Evolutionary conservation across 2,888 invertebrate species (phyloP).

Genomic region (Conomelus anceps): DNA sequence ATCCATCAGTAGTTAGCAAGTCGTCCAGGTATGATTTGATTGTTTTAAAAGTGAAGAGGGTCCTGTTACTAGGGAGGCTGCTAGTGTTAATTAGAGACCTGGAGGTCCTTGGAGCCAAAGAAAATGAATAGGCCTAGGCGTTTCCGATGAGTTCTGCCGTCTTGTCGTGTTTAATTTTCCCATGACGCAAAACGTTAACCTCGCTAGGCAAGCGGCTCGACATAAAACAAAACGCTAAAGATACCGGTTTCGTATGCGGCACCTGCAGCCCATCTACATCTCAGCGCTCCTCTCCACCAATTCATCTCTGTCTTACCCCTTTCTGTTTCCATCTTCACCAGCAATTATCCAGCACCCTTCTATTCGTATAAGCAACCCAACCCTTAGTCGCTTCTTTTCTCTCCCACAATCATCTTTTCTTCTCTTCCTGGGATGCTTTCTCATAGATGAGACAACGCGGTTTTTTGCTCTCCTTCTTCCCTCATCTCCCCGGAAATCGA

Average conservation of each 20-base stretch:
- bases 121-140: neutral
- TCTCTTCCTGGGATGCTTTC: neutral
- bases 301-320: neutral
- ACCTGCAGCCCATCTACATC: neutral
- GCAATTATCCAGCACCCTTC: neutral
- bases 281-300: neutral
- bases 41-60: neutral
- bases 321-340: neutral
- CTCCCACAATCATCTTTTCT: neutral
- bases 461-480: neutral
- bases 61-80: neutral
- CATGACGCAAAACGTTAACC: neutral
- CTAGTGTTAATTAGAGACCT: neutral
- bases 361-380: neutral
- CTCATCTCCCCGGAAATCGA: neutral
- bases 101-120: neutral
- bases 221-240: conserved; percentile 1
- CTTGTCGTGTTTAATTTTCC: neutral
- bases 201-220: neutral
- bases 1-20: neutral
- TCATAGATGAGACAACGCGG: neutral
- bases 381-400: neutral
- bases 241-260: neutral
- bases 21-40: neutral
- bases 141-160: neutral